Base-by-base conservation (phyloP, 2,888 invertebrate genomes). In the Hetaerina titia region DNA sequence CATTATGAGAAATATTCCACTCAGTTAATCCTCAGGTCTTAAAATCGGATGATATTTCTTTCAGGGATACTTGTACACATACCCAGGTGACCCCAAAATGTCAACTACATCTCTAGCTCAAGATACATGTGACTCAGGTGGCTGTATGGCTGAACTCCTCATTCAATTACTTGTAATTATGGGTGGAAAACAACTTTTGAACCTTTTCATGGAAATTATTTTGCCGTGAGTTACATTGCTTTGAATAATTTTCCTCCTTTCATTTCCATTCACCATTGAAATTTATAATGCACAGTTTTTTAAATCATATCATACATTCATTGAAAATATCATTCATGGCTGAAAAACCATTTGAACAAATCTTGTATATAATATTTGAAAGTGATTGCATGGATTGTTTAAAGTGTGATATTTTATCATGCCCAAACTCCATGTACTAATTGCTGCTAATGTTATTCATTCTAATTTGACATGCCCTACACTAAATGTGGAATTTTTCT, bases 111-210 rank as follows among this genome's bases (percentile, higher is more conserved):
- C 98, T 96, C 97, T 99, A 6, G 98, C 98, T 96, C 98, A 98
- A 1, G 99, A 99, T 96, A 98, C 99, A 95, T 99, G 99, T 96
- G 99, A 99, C 96, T 99, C 99, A 0, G 99, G 99, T 0, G 99
- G 99, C 2, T 99, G 99, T 96, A 97, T 99, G 9, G 99, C 99
- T 0, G 99, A 99, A 96, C 97, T 99, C 63, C 99, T 99, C 96
- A 99, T 99, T 95, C 99, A 99, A 96, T 97, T 99, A 60, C 98
- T 99, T 5, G 99, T 99, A 95, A 99, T 99, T 95, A 99, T 99
- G 99, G 98, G 99, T 90, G 99, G 99, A 58, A 99, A 99, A 96
- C 99, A 99, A 96, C 98, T 98, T 96, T 98, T 99, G 97, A 99
- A 99, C 96, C 99, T 99, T 97, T 98, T 99, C 96, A 97, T 99